Evolutionary conservation across 2,113 vertebrate genomes (phyloP).

Genomic region (Stegostoma tigrinum): DNA sequence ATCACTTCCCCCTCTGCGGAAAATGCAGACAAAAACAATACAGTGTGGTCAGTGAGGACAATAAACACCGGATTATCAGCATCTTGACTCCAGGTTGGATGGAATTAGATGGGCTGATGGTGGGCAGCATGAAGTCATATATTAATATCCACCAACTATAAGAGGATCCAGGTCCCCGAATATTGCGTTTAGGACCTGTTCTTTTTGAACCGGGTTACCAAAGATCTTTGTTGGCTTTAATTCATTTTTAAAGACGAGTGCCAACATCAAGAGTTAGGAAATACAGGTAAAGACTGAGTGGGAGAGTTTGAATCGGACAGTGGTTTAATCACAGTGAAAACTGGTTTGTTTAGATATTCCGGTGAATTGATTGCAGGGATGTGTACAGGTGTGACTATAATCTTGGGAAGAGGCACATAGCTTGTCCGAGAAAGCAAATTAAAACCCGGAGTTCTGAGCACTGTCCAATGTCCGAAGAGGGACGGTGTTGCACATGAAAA

Average conservation of each 20-base stretch:
- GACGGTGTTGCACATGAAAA: too few relatives aligned
- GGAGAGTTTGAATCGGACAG: background rate
- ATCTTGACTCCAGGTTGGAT: background rate
- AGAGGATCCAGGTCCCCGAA: background rate
- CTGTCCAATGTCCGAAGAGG: too few relatives aligned
- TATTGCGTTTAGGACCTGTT: background rate
- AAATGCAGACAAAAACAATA: background rate
- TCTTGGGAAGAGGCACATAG: background rate
- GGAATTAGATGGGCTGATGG: background rate
- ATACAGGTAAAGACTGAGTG: background rate
- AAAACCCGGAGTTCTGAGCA: background rate
- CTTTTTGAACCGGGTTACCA: too few relatives aligned
- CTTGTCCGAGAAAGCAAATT: background rate
- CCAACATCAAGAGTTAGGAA: background rate
- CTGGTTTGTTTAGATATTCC: background rate
- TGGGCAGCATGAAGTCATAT: background rate
- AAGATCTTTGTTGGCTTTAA: too few relatives aligned
- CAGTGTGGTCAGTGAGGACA: background rate
- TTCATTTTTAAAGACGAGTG: too few relatives aligned
- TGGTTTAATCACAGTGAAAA: background rate
- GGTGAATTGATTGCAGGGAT: background rate
- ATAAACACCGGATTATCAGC: background rate
- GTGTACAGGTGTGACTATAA: background rate
- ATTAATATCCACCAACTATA: background rate
- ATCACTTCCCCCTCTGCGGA: too few relatives aligned